Conservation (phyloP, 2,113 vertebrate genomes). For the Jacana jacana region DNA sequence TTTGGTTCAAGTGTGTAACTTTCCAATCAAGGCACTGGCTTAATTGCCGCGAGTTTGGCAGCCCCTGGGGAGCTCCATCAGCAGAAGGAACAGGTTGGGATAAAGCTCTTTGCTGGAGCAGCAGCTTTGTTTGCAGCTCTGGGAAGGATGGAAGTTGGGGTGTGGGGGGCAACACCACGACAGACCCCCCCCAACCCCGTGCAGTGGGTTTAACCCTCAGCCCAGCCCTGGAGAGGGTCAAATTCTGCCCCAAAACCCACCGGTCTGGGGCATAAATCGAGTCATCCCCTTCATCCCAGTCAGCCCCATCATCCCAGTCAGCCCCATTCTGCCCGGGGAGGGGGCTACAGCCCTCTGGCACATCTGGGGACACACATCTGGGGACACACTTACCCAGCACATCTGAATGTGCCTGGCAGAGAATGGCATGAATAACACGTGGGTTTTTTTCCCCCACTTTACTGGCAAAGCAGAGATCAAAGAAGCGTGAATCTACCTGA, state of each 20-base stretch:
- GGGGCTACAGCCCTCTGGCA: neutral
- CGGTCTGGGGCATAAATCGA: neutral
- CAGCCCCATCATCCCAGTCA: neutral
- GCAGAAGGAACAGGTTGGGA: neutral
- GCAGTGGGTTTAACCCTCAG: neutral
- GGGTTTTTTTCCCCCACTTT: neutral
- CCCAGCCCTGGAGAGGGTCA: neutral
- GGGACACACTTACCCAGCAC: neutral
- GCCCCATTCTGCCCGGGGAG: neutral
- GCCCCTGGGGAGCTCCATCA: slow-evolving; percentile 18
- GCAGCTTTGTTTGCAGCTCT: neutral
- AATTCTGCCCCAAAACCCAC: neutral
- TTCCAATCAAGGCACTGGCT: slow-evolving; percentile 19
- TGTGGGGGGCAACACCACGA: neutral
- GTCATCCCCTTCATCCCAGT: neutral
- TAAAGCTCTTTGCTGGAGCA: neutral
- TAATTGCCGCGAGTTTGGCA: neutral
- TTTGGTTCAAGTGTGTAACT: neutral
- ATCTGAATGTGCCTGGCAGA: too few species aligned
- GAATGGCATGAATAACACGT: neutral
- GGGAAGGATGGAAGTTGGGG: too few species aligned
- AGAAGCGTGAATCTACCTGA: neutral
- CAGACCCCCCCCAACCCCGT: neutral
- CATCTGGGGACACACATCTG: neutral
- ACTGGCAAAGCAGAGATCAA: neutral